Evolutionary conservation across 2,797 vertebrate genomes (phyloP), one percentile per base, ranked within the genome.

Genomic region (Cephalopachus bancanus): DNA sequence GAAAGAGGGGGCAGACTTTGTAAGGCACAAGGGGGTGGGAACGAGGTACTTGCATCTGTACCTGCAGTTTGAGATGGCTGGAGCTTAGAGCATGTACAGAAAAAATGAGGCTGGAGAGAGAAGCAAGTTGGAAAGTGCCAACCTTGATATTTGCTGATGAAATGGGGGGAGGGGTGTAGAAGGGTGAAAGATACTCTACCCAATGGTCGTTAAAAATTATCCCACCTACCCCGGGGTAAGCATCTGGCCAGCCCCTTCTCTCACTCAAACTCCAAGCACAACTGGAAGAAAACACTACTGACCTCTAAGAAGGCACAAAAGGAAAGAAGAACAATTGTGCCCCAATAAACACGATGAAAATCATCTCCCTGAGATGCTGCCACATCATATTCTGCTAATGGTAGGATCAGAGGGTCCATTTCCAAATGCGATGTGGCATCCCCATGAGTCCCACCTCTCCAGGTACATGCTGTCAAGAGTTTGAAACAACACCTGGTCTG

Each of bases 21-120:
- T 19, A 57, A 88, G 12, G 64, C 24, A 16, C 30, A 17, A 44
- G 37, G 7, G 17, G 2, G 3, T 78, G 24, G 69, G 8, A 22
- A 60, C 4, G 30, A 60, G 71, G n/a, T 3, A 3, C 26, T 0
- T 4, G 28, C 16, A 0, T 26, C 75, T 65, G 33, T 37, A 33
- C 30, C 57, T 11, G 4, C 10, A 55, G 33, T 26, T 10, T 22
- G 22, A 2, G 17, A 37, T 1, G 71, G 53, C 24, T 76, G 64
- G 49, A 19, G 24, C 30, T 76, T 17, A 30, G 51, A 60, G 28
- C 2, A 19, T 26, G 57, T 24, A 7, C 12, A 37, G 11, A 10
- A 11, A 44, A 79, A 24, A 33, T 19, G 10, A 78, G 19, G 19
- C n/a, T 37, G 28, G 30, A 60, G 59, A 72, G 19, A 83, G 33